phyloP scores from a whole-genome alignment of 2,113 vertebrate species.

The Bungarus multicinctus region DNA sequence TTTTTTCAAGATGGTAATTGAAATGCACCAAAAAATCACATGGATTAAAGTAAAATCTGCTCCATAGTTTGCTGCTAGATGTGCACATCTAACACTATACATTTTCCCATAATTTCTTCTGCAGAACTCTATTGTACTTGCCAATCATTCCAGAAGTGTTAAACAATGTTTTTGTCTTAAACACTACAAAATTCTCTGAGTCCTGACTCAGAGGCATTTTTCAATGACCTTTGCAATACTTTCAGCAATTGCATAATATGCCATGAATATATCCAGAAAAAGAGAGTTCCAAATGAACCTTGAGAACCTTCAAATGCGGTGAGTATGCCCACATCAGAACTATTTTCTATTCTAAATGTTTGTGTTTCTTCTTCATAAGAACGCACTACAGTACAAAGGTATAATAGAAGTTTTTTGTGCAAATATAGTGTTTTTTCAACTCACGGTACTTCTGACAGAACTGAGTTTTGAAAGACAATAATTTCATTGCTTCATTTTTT shows the following conservation, averaged over 20 bases:
- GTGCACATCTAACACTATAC: background rate
- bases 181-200: background rate
- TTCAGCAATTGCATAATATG: background rate
- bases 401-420: background rate
- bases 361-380: background rate
- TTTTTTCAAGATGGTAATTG: background rate
- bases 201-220: background rate
- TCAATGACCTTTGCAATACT: background rate
- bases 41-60: background rate
- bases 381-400: background rate
- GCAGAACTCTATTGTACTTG: background rate
- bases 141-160: background rate
- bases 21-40: background rate
- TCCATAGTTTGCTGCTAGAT: background rate
- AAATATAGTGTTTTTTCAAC: background rate
- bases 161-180: background rate
- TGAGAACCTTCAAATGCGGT: background rate
- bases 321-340: background rate
- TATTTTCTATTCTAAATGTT: background rate
- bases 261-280: background rate
- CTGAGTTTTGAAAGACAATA: background rate
- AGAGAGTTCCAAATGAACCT: background rate
- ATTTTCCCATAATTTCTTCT: background rate
- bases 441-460: background rate
- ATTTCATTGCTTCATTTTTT: background rate